Evolutionary conservation across 2,888 invertebrate species (phyloP).

Genomic region (Lepidocyrtinus sp.): DNA sequence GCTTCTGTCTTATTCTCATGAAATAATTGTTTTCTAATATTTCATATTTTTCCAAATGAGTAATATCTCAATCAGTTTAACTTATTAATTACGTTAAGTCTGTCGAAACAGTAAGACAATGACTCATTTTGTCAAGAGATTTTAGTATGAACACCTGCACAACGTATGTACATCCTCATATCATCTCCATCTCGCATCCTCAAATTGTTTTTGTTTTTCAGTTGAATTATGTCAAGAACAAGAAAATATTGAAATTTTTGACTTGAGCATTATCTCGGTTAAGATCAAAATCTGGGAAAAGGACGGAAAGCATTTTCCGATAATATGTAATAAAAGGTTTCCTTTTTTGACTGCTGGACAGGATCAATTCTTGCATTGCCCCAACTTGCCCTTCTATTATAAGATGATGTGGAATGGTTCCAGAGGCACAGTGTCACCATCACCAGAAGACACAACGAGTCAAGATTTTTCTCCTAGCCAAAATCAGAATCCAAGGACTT

Average conservation of each 20-base stretch:
- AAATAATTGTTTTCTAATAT: not conserved
- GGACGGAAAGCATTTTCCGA: too few species aligned
- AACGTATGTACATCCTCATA: not conserved
- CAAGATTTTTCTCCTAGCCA: constrained; percentile 15
- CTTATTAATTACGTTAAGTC: not conserved
- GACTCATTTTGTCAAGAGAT: not conserved
- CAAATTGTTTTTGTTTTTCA: not conserved
- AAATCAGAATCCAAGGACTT: constrained; percentile 14
- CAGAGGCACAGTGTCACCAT: not conserved
- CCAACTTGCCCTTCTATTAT: not conserved
- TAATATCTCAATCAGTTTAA: not conserved
- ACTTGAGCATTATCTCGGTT: not conserved
- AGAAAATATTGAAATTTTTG: not conserved
- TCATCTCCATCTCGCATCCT: not conserved
- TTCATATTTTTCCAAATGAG: not conserved
- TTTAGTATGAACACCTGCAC: not conserved
- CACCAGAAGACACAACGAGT: constrained; percentile 23
- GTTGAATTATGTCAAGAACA: too few species aligned
- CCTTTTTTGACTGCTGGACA: not conserved
- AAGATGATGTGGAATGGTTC: too few species aligned
- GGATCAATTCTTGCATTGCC: not conserved
- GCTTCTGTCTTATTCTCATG: not conserved
- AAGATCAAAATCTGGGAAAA: not conserved
- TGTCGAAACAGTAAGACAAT: not conserved
- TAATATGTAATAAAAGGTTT: not conserved